A percentile compares a stretch with the other conserved stretches of the same genome.
Conservation (phyloP, 2,888 invertebrate species). For the Tetropium fuscum region DNA sequence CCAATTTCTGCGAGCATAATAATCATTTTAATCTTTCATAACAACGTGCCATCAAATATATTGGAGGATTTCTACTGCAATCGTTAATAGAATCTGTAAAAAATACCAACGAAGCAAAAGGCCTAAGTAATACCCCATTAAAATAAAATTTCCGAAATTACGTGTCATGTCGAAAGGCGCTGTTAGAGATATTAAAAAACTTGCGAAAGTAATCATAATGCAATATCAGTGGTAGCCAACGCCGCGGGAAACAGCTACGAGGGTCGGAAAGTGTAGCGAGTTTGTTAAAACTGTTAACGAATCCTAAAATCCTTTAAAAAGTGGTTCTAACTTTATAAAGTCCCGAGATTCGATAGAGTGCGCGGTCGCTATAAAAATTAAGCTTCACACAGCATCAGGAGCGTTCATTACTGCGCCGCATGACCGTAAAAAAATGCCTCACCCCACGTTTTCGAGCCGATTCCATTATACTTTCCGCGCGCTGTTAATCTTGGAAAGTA, state of each 20-base stretch:
- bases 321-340: constrained; percentile 63
- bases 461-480: constrained; percentile 65
- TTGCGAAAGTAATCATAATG: constrained; percentile 62
- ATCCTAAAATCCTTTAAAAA: constrained; percentile 66
- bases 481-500: constrained; percentile 67
- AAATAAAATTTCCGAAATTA: constrained; percentile 61
- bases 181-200: constrained; percentile 64
- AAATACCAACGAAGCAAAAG: constrained; percentile 51
- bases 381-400: constrained; percentile 60
- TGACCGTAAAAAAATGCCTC: constrained; percentile 61
- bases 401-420: constrained; percentile 62
- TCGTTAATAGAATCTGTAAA: constrained; percentile 39
- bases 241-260: constrained; percentile 47
- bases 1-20: neutral
- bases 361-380: constrained; percentile 64
- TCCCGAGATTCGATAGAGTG: constrained; percentile 59
- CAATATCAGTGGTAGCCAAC: constrained; percentile 40
- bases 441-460: constrained; percentile 39
- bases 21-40: neutral
- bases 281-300: constrained; percentile 67
- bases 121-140: constrained; percentile 54
- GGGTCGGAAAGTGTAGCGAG: constrained; percentile 60
- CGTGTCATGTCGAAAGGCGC: constrained; percentile 60
- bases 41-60: neutral
- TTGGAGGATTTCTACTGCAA: constrained; percentile 15